These are phyloP conservation scores for Amphiura filiformis DNA, from an alignment of 35 echinoderm and acorn worm species.

Conservation along the genomic window DNA sequence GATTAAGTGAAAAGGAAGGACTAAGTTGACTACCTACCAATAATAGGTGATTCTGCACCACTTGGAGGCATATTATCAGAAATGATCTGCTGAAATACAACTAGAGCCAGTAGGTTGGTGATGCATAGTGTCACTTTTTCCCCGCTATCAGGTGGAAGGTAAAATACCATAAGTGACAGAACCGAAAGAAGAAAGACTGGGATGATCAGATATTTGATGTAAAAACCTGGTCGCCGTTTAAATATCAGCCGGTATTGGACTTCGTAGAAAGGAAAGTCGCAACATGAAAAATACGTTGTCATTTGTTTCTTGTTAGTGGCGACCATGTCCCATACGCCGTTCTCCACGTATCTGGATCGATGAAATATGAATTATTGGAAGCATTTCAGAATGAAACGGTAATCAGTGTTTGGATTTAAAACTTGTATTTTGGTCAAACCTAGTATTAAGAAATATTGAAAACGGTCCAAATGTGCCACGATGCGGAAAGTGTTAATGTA, in stretches of 20 bases:
- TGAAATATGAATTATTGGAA: too few relatives aligned
- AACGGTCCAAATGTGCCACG: too few relatives aligned
- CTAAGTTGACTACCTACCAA: slow-evolving; percentile 19
- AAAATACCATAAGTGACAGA: slow-evolving; percentile 36
- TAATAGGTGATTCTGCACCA: slow-evolving; percentile 14
- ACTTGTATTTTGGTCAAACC: too few relatives aligned
- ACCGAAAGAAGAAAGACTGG: slow-evolving; percentile 33
- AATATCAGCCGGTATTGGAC: background rate
- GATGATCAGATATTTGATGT: background rate
- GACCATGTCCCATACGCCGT: background rate
- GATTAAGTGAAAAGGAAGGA: too few relatives aligned
- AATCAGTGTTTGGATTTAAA: too few relatives aligned
- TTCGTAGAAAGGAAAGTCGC: background rate
- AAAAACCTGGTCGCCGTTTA: background rate
- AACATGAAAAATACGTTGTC: background rate
- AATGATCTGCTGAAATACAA: slow-evolving; percentile 67
- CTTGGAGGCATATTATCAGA: slow-evolving; percentile 49
- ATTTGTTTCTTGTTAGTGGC: background rate
- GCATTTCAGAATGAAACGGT: too few relatives aligned
- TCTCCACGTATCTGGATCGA: background rate
- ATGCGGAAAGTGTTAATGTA: too few relatives aligned
- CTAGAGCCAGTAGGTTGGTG: slow-evolving; percentile 61
- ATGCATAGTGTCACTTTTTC: slow-evolving; percentile 62
- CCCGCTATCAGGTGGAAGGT: slow-evolving; percentile 54
- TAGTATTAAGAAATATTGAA: too few relatives aligned